A percentile compares a stretch with the other conserved stretches of the same genome.
These are phyloP conservation scores for Agelas oroides DNA, from an alignment of 37 sponge, comb jelly and placozoan species.

Conservation along the genomic window DNA sequence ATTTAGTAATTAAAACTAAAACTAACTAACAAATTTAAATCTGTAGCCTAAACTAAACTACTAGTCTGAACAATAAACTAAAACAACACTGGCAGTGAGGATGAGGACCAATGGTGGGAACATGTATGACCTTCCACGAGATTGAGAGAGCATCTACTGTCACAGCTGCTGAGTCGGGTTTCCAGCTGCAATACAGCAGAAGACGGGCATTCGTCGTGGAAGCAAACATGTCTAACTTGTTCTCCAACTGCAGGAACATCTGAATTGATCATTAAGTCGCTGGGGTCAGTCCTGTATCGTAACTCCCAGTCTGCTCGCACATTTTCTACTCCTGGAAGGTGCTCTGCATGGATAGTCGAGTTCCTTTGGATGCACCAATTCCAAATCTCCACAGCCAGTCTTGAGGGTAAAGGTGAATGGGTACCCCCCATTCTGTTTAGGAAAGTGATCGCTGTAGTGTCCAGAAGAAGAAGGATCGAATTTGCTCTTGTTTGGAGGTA, in stretches of 20 bases:
- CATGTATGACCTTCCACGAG: slow-evolving; percentile 9
- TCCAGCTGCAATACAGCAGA: slow-evolving; percentile 35
- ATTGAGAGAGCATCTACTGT: slow-evolving; percentile 23
- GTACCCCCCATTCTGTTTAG: slow-evolving; percentile 50
- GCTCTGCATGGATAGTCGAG: slow-evolving; percentile 26
- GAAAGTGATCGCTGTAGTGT: slow-evolving; percentile 26
- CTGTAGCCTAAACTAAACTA: too few species aligned
- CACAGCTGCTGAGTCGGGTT: slow-evolving; percentile 25
- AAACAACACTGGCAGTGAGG: too few species aligned
- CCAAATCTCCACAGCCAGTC: slow-evolving; percentile 45
- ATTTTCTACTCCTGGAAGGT: slow-evolving; percentile 45
- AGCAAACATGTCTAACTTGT: slow-evolving; percentile 43
- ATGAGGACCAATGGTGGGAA: slow-evolving; percentile 27
- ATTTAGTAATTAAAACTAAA: too few species aligned
- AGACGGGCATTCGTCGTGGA: slow-evolving; percentile 20
- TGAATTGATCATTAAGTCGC: slow-evolving; percentile 11
- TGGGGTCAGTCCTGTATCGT: slow-evolving; percentile 22
- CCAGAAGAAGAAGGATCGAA: slow-evolving; percentile 14
- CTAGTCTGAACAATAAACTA: too few species aligned
- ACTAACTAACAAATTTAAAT: too few species aligned
- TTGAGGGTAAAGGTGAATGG: slow-evolving; percentile 14
- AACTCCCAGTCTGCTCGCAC: slow-evolving; percentile 46
- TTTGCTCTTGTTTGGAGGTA: not conserved
- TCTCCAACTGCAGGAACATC: slow-evolving; percentile 15
- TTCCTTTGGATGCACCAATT: slow-evolving; percentile 37